These are phyloP conservation scores for Phodopus roborovskii DNA, from an alignment of 2,113 vertebrate genomes.

Conservation along the genomic window DNA sequence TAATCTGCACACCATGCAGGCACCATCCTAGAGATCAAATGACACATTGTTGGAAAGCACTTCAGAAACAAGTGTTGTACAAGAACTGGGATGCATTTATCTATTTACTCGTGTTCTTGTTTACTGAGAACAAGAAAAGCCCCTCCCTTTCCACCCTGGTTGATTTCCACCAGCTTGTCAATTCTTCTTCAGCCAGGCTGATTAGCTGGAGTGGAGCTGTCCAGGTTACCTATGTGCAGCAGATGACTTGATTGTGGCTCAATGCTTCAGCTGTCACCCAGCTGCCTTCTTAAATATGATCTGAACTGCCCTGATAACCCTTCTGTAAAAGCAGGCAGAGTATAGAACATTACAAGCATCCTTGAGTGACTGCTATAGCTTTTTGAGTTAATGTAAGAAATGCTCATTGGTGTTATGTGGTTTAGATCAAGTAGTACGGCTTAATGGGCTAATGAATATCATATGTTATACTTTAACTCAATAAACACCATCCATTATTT, in stretches of 20 bases:
- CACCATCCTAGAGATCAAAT: neutral
- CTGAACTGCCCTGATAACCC: conserved; percentile 62
- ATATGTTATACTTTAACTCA: conserved; percentile 65
- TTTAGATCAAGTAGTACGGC: conserved; percentile 44
- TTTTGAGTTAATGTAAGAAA: conserved; percentile 67
- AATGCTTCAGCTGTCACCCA: conserved; percentile 41
- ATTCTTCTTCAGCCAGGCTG: neutral
- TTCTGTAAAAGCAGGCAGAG: conserved; percentile 17
- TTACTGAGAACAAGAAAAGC: conserved; percentile 20
- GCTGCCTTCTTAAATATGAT: conserved; percentile 64
- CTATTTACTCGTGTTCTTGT: neutral
- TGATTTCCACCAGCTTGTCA: conserved; percentile 38
- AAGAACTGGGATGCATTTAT: neutral
- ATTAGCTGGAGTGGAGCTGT: conserved; percentile 52
- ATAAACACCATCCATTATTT: conserved; percentile 52
- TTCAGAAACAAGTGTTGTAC: neutral
- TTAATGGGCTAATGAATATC: neutral
- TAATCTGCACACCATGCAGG: neutral
- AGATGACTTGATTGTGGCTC: conserved; percentile 61
- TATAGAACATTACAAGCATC: conserved; percentile 56
- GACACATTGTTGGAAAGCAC: neutral
- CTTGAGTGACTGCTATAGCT: conserved; percentile 31
- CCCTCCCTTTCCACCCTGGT: neutral
- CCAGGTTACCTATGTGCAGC: conserved; percentile 9
- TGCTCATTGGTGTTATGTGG: conserved; percentile 38